Percentiles rank a stretch among this genome's conserved stretches.
Evolutionary conservation across 37 sponge, comb jelly and placozoan genomes (phyloP).

Genomic region (Beroe forskalii): DNA sequence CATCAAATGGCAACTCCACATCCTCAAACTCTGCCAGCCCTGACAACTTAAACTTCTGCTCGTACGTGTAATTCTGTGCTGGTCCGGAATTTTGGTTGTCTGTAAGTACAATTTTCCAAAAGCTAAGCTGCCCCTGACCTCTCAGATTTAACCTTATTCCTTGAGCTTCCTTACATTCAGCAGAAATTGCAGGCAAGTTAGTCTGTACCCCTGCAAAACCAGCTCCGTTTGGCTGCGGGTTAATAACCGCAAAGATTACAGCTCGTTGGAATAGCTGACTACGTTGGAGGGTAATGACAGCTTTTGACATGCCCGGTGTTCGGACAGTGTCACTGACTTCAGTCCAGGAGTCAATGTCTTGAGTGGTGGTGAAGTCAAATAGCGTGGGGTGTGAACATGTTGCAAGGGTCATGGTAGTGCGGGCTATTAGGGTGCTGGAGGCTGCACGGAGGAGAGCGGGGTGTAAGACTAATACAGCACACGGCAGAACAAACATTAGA

Average conservation of each 20-base stretch:
- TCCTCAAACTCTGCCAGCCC: neutral
- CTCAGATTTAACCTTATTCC: neutral
- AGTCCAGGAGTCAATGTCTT: neutral
- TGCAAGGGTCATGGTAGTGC: too few relatives aligned
- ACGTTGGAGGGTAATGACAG: neutral
- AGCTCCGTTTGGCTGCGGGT: conserved; percentile 44
- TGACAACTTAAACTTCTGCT: neutral
- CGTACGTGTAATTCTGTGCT: neutral
- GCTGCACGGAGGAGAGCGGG: too few relatives aligned
- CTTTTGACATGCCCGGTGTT: conserved; percentile 24
- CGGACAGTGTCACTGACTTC: conserved; percentile 45
- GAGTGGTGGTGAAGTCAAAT: conserved; percentile 31
- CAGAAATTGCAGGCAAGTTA: neutral
- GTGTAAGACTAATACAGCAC: too few relatives aligned
- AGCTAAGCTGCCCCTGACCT: neutral
- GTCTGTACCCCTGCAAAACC: conserved; percentile 22
- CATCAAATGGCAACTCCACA: conserved; percentile 5
- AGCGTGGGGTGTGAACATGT: too few relatives aligned
- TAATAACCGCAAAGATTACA: conserved; percentile 18
- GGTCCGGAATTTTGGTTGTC: neutral
- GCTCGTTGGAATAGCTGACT: conserved; percentile 25
- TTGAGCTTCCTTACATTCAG: neutral
- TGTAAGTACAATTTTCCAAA: neutral
- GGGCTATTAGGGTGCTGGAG: too few relatives aligned
- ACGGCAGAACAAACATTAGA: too few relatives aligned